Base-by-base conservation (phyloP, 2,888 invertebrate genomes). In the Drosophila dives region DNA sequence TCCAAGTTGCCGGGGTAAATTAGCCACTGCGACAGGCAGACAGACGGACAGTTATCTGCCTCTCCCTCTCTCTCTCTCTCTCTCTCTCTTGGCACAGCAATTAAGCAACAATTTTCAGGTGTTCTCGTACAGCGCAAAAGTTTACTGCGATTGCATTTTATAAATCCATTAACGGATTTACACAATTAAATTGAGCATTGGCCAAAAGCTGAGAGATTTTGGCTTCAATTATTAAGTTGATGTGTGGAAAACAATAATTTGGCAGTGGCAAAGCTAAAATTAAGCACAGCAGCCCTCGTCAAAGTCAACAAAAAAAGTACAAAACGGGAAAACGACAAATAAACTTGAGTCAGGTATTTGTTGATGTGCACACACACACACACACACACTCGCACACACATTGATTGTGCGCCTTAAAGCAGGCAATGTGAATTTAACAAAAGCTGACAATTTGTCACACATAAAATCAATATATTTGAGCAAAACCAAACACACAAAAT, bases 51-150 rank as follows among this genome's bases (percentile, higher is more conserved):
- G 15, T 2, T 26, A 4, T 20, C 20, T n/a, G 1, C 1, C 15
- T 6, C 50, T 6, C 42, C 23, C 45, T 20, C 8, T 3, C 49
- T 7, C 1, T 32, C 7, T 10, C 6, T 34, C 7, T 12, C 11
- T 36, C n/a, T 8, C 40, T 26, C 3, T 20, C 10, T 45, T 64
- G 61, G 69, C 32, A 60, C 69, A 64, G 79, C 90, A 91, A 90
- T 90, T 90, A 91, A 83, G 80, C 90, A 81, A 79, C 87, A 79
- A 86, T 83, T 89, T 91, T 81, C 64, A 81, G 81, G 68, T 72
- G 81, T 81, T 83, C 86, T 80, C 83, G 33, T 50, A 53, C 17
- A 12, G 45, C 53, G 48, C 45, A 23, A 63, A 60, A 62, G 49
- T 68, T 68, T 32, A 20, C 12, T 32, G 26, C 38, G 48, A 38